Conservation (phyloP, 1,140 invertebrate genomes). For the Oncopeltus fasciatus region DNA sequence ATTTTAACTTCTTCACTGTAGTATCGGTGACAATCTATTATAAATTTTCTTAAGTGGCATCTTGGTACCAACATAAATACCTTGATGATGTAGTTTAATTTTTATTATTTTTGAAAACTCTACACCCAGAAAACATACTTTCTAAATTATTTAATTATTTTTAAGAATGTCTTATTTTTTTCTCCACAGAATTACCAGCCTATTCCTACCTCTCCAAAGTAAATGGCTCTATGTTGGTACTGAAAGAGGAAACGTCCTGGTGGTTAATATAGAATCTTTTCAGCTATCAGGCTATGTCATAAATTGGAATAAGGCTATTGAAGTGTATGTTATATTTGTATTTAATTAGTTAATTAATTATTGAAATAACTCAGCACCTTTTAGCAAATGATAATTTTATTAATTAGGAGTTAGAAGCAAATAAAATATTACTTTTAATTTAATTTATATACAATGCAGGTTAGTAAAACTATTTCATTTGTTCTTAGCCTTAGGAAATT, state of each 20-base stretch:
- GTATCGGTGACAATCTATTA: no score
- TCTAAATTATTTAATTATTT: background rate
- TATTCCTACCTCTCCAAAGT: slow-evolving; percentile 86
- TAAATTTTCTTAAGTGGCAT: no score
- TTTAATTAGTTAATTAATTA: background rate
- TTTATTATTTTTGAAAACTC: no score
- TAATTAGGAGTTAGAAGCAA: background rate
- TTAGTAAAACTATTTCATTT: no score
- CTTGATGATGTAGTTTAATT: no score
- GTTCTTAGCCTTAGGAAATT: no score
- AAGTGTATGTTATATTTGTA: slow-evolving; percentile 69
- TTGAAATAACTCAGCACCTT: background rate
- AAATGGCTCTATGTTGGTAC: slow-evolving; percentile 99
- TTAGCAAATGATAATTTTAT: background rate
- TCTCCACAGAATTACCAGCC: slow-evolving; percentile 71
- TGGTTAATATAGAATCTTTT: slow-evolving; percentile 93
- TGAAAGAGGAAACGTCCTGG: slow-evolving; percentile 92
- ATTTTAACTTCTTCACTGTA: no score
- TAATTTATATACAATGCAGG: no score
- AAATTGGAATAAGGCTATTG: slow-evolving; percentile 99
- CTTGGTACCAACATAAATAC: no score
- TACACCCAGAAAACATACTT: no score
- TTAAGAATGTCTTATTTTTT: background rate
- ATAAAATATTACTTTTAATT: background rate
- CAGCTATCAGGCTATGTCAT: slow-evolving; percentile 93